phyloP scores from a whole-genome alignment of 2,113 vertebrate genomes.

The Oenanthe oenanthe region DNA sequence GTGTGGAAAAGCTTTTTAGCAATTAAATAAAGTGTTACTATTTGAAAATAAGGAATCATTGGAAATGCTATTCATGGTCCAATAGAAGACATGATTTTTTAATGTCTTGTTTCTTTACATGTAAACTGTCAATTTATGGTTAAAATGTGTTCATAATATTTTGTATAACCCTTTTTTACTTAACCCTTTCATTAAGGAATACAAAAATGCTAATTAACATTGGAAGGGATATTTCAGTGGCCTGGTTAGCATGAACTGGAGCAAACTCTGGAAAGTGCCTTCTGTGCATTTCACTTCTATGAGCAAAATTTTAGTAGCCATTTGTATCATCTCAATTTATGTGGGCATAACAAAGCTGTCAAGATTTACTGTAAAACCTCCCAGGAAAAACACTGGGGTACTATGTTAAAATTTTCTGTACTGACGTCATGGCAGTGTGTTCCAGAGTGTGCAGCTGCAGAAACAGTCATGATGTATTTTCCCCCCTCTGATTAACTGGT shows the following conservation, averaged over 20 bases:
- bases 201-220: not conserved
- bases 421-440: not conserved
- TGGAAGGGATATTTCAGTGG: not conserved
- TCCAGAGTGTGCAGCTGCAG: not conserved
- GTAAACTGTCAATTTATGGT: not conserved
- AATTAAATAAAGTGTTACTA: not conserved
- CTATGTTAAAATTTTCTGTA: not conserved
- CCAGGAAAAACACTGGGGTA: not conserved
- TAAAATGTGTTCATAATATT: not conserved
- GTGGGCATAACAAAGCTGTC: not conserved
- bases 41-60: not conserved
- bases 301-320: not conserved
- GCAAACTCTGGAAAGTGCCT: conserved; percentile 42
- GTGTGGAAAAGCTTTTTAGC: not conserved
- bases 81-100: not conserved
- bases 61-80: not conserved
- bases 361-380: not conserved
- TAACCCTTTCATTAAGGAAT: not conserved
- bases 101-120: not conserved
- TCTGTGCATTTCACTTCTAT: conserved; percentile 12
- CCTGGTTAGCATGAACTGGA: not conserved
- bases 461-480: not conserved
- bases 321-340: not conserved
- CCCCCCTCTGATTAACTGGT: not conserved
- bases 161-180: not conserved